Evolutionary conservation across 2,797 vertebrate species (phyloP), one percentile per base, ranked within the genome.

Genomic region (Hypotaenidia philippensis): DNA sequence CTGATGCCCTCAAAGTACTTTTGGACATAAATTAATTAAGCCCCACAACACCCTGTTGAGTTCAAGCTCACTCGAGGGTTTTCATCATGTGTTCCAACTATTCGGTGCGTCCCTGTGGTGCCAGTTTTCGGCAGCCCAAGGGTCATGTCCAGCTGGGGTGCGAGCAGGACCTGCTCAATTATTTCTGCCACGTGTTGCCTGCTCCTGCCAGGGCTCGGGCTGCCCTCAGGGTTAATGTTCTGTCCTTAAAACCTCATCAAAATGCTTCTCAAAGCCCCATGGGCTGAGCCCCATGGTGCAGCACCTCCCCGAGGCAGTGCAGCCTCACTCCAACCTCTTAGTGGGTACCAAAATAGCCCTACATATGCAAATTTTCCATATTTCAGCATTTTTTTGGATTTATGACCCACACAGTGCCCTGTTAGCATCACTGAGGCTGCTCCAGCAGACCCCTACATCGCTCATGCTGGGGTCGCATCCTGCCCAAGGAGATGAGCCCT

Each of bases 11-110:
- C 82, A 9, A 65, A 93, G 87, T 78, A 69, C 93, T 95, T 77
- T 91, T 77, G 94, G 92, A 93, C 90, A 61, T 36, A 41, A 93
- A 96, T 95, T 92, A 96, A 96, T 95, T 81, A 96, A 93, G 50
- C 34, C 74, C 89, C 93, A 32, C 82, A 89, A 81, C 79, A 68
- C 85, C 65, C 87, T 44, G 13, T 47, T 64, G 87, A 66, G 92
- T 59, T 92, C 41, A 53, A 71, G 50, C 89, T 93, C 90, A 68
- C 57, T 16, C 69, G 3, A 57, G 78, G 64, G 61, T 75, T 92
- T 78, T 81, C 55, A 93, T 69, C 22, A 4, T 20, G 20, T 4
- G 45, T 59, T 94, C 84, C 71, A 75, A 87, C 38, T 72, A 44
- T 36, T 47, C 76, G 5, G 9, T 1, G 5, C 71, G 16, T 55